A percentile compares a stretch with the other conserved stretches of the same genome.
Conservation (phyloP, 2,888 invertebrate genomes). For the Hypomecis punctinalis region DNA sequence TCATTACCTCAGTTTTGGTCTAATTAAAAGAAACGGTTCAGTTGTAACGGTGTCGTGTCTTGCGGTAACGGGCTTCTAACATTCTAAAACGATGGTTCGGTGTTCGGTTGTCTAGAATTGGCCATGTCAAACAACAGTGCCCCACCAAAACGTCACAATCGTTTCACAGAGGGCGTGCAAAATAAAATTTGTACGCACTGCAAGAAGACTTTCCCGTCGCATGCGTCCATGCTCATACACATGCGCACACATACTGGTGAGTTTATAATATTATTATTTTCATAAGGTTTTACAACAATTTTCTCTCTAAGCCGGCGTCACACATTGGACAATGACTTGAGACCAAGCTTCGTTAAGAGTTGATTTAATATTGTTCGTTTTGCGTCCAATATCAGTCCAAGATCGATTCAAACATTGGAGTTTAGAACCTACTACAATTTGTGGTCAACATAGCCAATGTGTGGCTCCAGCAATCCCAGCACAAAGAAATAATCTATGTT, state of each 20-base stretch:
- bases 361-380: no score
- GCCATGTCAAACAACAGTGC: conserved; percentile 90
- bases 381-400: no score
- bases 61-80: conserved; percentile 27
- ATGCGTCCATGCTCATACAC: conserved; percentile 92
- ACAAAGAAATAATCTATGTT: no score
- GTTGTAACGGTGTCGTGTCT: conserved; percentile 9
- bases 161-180: conserved; percentile 84
- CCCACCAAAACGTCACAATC: conserved; percentile 86
- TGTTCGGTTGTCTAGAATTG: conserved; percentile 87
- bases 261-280: conserved; percentile 17
- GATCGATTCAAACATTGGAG: no score
- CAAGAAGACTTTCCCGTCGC: conserved; percentile 90
- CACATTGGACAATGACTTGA: no score
- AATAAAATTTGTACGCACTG: conserved; percentile 88
- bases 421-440: no score
- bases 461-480: no score
- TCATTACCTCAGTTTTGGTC: background rate
- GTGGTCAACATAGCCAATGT: no score
- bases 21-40: conserved; percentile 8
- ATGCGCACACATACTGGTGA: conserved; percentile 89
- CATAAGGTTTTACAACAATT: no score
- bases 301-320: no score
- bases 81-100: conserved; percentile 72
- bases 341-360: no score